Percentiles rank a stretch among this genome's conserved stretches.
phyloP scores from a whole-genome alignment of 92 coral and sea anemone genomes.

The Porites cylindrica region DNA sequence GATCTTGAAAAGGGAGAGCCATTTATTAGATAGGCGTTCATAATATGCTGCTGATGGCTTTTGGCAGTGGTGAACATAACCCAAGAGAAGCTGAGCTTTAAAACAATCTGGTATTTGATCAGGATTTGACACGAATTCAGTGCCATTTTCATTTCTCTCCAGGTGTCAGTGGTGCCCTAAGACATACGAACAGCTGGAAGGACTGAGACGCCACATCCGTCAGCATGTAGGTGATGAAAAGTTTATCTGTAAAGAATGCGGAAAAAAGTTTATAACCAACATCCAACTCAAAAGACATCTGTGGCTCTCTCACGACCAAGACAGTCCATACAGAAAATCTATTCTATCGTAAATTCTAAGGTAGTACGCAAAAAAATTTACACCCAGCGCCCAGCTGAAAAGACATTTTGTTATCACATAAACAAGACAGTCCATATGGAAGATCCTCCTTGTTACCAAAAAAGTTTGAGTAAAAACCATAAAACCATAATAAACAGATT shows the following conservation, averaged over 20 bases:
- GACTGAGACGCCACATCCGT: slow-evolving; percentile 83
- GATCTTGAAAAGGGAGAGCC: too few species aligned
- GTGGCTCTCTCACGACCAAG: slow-evolving; percentile 89
- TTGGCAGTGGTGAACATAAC: too few species aligned
- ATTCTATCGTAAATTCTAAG: slow-evolving; percentile 32
- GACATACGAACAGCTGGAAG: slow-evolving; percentile 90
- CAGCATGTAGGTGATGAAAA: slow-evolving; percentile 92
- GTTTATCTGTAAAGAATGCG: slow-evolving; percentile 86
- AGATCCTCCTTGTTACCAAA: slow-evolving; percentile 62
- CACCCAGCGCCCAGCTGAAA: slow-evolving; percentile 84
- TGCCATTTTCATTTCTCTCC: neutral
- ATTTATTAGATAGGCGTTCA: too few species aligned
- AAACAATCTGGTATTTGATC: too few species aligned
- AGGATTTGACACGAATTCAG: too few species aligned
- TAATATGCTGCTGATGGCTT: too few species aligned
- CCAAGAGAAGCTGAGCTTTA: too few species aligned
- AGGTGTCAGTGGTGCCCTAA: slow-evolving; percentile 96
- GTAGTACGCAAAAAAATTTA: slow-evolving; percentile 79
- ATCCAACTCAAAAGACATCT: slow-evolving; percentile 89
- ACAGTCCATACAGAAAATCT: slow-evolving; percentile 89
- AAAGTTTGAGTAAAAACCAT: too few species aligned
- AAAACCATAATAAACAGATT: too few species aligned
- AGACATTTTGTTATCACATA: slow-evolving; percentile 90
- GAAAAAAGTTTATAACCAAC: slow-evolving; percentile 86
- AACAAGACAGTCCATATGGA: slow-evolving; percentile 88